Base-by-base conservation (phyloP, 2,888 invertebrate genomes). In the Julus scanicus region DNA sequence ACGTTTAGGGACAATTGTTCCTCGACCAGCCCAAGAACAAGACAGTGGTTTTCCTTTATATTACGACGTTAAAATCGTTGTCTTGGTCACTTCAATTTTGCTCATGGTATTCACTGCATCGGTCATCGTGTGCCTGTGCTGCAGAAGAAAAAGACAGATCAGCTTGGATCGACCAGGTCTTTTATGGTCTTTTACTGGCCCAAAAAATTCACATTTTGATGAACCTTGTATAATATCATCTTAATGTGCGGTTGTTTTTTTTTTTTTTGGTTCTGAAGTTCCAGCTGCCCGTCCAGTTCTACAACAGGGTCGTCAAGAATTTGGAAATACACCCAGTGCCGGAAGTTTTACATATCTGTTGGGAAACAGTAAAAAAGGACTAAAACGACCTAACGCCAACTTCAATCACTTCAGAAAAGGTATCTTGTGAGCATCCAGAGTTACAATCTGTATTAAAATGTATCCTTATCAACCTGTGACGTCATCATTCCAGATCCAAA, bases 291-390 rank as follows among this genome's bases (percentile, higher is more conserved):
- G 39, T 29, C 88, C 86, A 44, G 80, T 63, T 37, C 53, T 49
- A 13, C 86, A 71, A 29, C 53, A 39, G n/a, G 48, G 80, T 11
- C 29, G 86, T 29, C 88, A 63, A 20, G 83, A 86, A 11, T 86
- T 86, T 15, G 87, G 86, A 11, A 89, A 89, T 48, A 86, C 88
- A n/a, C 49, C 89, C 39, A 88, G 87, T 88, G 89, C 89, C 8
- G 89, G 88, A 15, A 89, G 88, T 53, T 89, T 89, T 71, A 88
- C 88, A 17, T 89, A 89, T 83, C 84, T 89, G 57, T 86, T 89
- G 39, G 88, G 88, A 44, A 87, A 57, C 11, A 89, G 57, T 20
- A 89, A 86, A 39, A 88, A 88, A 49, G 37, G 39, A n/a, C 15
- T 53, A 1, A 88, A 88, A 40, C 63, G 71, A 3, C 53, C 15